Evolutionary conservation across 2,888 invertebrate species (phyloP), one percentile per base, ranked within the genome.

Genomic region (Girardia tigrina): DNA sequence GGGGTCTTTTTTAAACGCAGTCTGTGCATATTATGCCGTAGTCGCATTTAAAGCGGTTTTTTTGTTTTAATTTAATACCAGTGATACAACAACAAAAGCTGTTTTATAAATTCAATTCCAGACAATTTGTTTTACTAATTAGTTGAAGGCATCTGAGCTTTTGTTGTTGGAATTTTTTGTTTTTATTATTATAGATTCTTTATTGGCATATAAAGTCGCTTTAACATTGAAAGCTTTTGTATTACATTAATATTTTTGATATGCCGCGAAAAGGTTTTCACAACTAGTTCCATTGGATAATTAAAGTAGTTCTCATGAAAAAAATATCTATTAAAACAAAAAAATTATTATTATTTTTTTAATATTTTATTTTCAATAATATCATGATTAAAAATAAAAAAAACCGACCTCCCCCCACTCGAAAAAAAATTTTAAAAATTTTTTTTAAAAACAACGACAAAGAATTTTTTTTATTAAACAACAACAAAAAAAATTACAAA

Each of bases 151-250:
- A 56, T 56, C 23, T 56, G 56, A 56, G 56, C 56, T 56, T 56
- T 56, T 56, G 56, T 56, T 56, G 56, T 56, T 56, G 56, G n/a
- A 56, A 56, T 56, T 56, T 56, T 56, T 56, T 56, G 56, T 56
- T 56, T 56, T 56, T 56, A 56, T 56, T 56, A 56, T 56, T 56
- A n/a, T 56, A 56, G 56, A 56, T 12, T 56, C 56, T 56, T 56
- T 56, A 56, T 56, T 56, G 56, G 56, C 56, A 56, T 56, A 56
- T 2, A 36, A 36, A 56, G 56, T 56, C 56, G 23, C 23, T 56
- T 56, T 56, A 56, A 56, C 56, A 20, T 56, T 56, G 56, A 56
- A 56, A 56, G 56, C 56, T 56, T 56, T 56, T 56, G 56, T 56
- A 56, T 12, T 20, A 16, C 8, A 56, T 56, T 20, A 12, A 56